Base-by-base conservation (phyloP, 2,888 invertebrate genomes). In the Yponomeuta sedellus region DNA sequence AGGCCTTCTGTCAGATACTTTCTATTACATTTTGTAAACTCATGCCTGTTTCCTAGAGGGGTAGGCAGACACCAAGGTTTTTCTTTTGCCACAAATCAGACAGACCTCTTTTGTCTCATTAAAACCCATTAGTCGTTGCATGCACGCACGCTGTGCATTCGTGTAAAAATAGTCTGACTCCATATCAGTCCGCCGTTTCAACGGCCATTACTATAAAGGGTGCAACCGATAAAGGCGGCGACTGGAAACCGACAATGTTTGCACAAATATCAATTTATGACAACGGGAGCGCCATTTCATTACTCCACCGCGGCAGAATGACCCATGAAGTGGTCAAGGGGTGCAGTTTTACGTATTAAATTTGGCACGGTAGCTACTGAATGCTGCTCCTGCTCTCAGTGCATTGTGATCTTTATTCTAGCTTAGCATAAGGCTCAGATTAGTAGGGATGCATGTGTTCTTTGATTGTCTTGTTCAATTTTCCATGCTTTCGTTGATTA, bases 251-350 rank as follows among this genome's bases (percentile, higher is more conserved):
- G 25, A 59, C 59, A 59, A 59, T 59, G 59, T 59, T 59, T 20
- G 59, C 59, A 11, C 59, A 59, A 59, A 59, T 59, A 59, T 59
- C 20, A 22, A 25, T 59, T 59, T 59, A 59, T 59, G 59, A 59
- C 59, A 4, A 22, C 59, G 25, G 25, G 20, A 25, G 20, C 22
- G 20, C 22, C 16, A 52, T 52, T 52, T 52, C 44, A 52, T 52
- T 52, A 52, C 44, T 16, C 16, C 44, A 16, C 44, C 16, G 44
- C 16, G 44, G 44, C 16, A 16, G 44, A 52, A 52, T 52, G 44
- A 52, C 44, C 44, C 44, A 16, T 16, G 44, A 52, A 52, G 44
- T 52, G 44, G 44, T 52, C 44, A 52, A 52, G 12, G 44, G 44
- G 44, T 52, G 44, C 44, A 52, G 44, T 52, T 52, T 52, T 52